phyloP scores from a whole-genome alignment of 2,113 vertebrate genomes.

The Catharus bicknelli region DNA sequence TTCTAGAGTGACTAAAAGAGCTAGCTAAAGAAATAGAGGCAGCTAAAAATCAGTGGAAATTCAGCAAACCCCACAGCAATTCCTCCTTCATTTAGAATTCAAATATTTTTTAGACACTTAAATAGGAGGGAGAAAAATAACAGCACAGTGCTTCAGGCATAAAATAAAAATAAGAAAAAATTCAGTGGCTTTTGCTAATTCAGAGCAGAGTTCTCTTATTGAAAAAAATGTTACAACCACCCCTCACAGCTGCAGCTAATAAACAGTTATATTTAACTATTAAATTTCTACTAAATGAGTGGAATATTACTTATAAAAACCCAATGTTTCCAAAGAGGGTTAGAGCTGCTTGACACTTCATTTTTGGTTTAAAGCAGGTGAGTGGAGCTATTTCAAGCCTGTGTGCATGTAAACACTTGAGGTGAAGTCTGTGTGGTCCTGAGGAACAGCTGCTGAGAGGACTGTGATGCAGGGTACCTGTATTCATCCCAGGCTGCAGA shows the following conservation, averaged over 20 bases:
- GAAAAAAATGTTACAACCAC: background rate
- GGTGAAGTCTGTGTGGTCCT: background rate
- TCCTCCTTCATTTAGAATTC: background rate
- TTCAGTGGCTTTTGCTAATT: background rate
- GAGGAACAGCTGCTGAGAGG: background rate
- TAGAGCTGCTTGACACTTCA: background rate
- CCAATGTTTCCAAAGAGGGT: background rate
- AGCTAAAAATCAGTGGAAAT: background rate
- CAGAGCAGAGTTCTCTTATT: background rate
- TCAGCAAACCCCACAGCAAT: background rate
- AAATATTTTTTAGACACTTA: constrained; percentile 10
- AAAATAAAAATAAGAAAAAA: background rate
- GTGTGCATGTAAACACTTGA: background rate
- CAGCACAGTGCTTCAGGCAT: background rate
- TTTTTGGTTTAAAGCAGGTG: background rate
- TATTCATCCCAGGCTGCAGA: background rate
- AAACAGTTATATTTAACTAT: background rate
- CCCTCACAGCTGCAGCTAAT: background rate
- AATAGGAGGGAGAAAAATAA: background rate
- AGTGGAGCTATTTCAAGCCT: background rate
- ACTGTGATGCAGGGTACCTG: rapidly evolving
- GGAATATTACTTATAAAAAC: background rate
- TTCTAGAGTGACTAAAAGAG: background rate
- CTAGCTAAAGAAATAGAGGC: background rate
- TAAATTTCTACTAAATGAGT: background rate